phyloP scores from a whole-genome alignment of 2,113 vertebrate species.

The Calidris pugnax region DNA sequence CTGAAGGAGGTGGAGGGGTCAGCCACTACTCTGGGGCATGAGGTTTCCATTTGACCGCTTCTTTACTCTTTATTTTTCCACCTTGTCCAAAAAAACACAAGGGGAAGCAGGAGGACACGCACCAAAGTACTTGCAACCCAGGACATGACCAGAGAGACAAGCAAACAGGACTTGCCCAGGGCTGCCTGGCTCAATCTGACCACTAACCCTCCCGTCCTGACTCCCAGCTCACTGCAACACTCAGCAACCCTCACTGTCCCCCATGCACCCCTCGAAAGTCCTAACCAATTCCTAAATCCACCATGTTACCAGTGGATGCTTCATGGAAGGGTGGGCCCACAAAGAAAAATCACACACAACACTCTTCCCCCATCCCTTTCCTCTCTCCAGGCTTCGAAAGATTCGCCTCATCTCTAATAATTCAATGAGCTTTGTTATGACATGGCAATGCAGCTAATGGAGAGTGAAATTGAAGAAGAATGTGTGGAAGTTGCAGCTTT shows the following conservation, averaged over 20 bases:
- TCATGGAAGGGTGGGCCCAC: neutral
- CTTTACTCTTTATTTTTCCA: neutral
- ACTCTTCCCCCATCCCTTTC: neutral
- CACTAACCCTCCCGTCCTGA: neutral
- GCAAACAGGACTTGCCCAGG: neutral
- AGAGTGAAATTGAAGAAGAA: slow-evolving; percentile 78
- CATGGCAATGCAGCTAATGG: slow-evolving; percentile 55
- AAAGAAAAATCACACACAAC: neutral
- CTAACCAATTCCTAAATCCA: neutral
- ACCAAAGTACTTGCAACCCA: neutral
- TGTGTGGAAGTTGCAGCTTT: slow-evolving; percentile 79
- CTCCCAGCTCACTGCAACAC: neutral
- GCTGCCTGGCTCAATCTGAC: neutral
- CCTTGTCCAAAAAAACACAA: neutral
- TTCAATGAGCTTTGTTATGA: slow-evolving; percentile 40
- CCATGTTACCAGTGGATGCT: neutral
- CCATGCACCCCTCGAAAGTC: neutral
- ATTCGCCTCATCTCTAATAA: neutral
- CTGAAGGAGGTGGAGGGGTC: neutral
- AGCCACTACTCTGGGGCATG: neutral
- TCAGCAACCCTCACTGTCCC: neutral
- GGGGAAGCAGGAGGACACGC: neutral
- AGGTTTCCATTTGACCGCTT: neutral
- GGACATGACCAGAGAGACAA: neutral
- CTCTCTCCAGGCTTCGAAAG: neutral